Evolutionary conservation across 2,888 invertebrate genomes (phyloP), one percentile per base, ranked within the genome.

Genomic region (Sussaba pulchella): DNA sequence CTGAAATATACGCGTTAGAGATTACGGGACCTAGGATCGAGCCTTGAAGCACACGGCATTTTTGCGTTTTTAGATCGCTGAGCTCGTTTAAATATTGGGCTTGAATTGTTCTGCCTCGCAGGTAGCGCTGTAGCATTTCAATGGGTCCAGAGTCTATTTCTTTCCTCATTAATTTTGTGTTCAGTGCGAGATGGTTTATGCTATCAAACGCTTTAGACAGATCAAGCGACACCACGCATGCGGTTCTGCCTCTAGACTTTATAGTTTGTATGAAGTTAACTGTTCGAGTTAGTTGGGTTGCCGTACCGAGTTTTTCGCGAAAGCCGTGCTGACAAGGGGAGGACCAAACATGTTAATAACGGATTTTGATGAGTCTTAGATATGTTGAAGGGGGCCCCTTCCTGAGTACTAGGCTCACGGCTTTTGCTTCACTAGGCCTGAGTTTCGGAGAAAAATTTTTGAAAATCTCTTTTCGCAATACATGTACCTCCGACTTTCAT

Each of bases 321-420:
- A 77, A 77, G 9, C 77, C 77, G 21, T 64, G 77, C n/a, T 77
- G 71, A n/a, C n/a, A n/a, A n/a, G n/a, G n/a, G n/a, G n/a, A n/a
- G n/a, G n/a, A n/a, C n/a, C n/a, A n/a, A n/a, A n/a, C n/a, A n/a
- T n/a, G n/a, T n/a, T n/a, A n/a, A n/a, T n/a, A n/a, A n/a, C n/a
- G n/a, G n/a, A n/a, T n/a, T n/a, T n/a, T n/a, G n/a, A n/a, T n/a
- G n/a, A n/a, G n/a, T n/a, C n/a, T n/a, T n/a, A n/a, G n/a, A n/a
- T n/a, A n/a, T n/a, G n/a, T n/a, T n/a, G n/a, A n/a, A n/a, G n/a
- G n/a, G n/a, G n/a, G n/a, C n/a, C n/a, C n/a, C n/a, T n/a, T n/a
- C n/a, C n/a, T n/a, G n/a, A n/a, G n/a, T n/a, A n/a, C n/a, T n/a
- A n/a, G n/a, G n/a, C n/a, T n/a, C n/a, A n/a, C n/a, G n/a, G n/a